Evolutionary conservation across 2,888 invertebrate species (phyloP), one percentile per base, ranked within the genome.

Genomic region (Eilema caniola): DNA sequence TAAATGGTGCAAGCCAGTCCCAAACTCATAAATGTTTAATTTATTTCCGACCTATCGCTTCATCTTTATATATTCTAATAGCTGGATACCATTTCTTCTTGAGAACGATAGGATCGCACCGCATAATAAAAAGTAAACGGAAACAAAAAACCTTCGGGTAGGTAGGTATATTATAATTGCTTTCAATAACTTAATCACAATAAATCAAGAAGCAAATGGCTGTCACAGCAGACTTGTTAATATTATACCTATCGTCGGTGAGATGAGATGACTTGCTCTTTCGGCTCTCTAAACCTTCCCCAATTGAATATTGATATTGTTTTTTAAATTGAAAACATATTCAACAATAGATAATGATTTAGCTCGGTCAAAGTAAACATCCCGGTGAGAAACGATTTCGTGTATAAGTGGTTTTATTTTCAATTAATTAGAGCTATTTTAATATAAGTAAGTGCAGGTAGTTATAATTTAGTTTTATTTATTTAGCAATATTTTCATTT

Each of bases 1-100:
- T 88, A 88, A 90, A 89, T 87, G 85, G 83, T 83, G 80, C 85
- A 78, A 79, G 83, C 81, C 70, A 78, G 86, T 69, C 82, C 82
- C 82, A 71, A 78, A 85, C 72, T 83, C 86, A 83, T 88, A 87
- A 88, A 89, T 84, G 81, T 86, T 86, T 83, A 73, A 83, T 83
- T 85, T 82, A 80, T 84, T 82, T 82, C 77, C 75, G 73, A 74
- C 72, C 76, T 70, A 78, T 79, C 74, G 72, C 73, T 73, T 74
- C 72, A 78, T 82, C 75, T 74, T 73, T 47, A 70, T 61, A 53
- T 16, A 74, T 71, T 70, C 75, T 66, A 62, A 53, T 67, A 59
- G 25, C 23, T 71, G 20, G 7, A n/a, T 31, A 41, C 2, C 12
- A 56, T 70, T 37, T 53, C 12, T 53, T 66, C 59, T 57, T 16